These are phyloP conservation scores for Hemicordylus capensis DNA, from an alignment of 2,113 vertebrate species.

Conservation along the genomic window DNA sequence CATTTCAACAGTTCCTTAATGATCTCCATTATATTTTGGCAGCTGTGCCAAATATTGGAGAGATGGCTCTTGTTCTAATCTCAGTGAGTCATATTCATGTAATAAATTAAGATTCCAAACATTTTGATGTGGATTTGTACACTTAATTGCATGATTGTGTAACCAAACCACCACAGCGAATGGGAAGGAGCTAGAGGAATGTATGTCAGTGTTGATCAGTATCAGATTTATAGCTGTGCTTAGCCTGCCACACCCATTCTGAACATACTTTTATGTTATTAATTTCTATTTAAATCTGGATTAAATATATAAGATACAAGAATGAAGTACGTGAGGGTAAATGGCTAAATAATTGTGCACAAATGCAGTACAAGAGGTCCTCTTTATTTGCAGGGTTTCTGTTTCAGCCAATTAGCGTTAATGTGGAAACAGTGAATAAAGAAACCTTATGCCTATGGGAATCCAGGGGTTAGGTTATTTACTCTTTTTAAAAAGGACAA, in stretches of 20 bases:
- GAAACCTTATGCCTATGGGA: too few relatives aligned
- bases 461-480: too few relatives aligned
- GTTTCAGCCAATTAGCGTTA: too few relatives aligned
- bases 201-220: slow-evolving; percentile 34
- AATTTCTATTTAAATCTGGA: slow-evolving; percentile 21
- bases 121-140: slow-evolving; percentile 51
- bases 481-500: too few relatives aligned
- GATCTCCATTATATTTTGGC: slow-evolving; percentile 49
- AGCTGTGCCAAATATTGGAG: slow-evolving; percentile 33
- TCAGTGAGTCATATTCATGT: slow-evolving; percentile 50
- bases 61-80: slow-evolving; percentile 48
- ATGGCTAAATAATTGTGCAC: background rate
- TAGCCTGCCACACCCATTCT: background rate
- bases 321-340: background rate
- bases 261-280: slow-evolving; percentile 24
- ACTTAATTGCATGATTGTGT: slow-evolving; percentile 47
- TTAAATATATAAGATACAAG: background rate
- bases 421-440: too few relatives aligned
- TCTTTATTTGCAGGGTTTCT: too few relatives aligned
- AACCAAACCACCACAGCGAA: slow-evolving; percentile 13
- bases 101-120: slow-evolving; percentile 57
- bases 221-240: slow-evolving; percentile 10
- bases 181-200: slow-evolving; percentile 10
- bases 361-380: background rate
- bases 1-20: slow-evolving; percentile 47